Conservation (phyloP, 2,888 invertebrate species). For the Romanomermis culicivorax region DNA sequence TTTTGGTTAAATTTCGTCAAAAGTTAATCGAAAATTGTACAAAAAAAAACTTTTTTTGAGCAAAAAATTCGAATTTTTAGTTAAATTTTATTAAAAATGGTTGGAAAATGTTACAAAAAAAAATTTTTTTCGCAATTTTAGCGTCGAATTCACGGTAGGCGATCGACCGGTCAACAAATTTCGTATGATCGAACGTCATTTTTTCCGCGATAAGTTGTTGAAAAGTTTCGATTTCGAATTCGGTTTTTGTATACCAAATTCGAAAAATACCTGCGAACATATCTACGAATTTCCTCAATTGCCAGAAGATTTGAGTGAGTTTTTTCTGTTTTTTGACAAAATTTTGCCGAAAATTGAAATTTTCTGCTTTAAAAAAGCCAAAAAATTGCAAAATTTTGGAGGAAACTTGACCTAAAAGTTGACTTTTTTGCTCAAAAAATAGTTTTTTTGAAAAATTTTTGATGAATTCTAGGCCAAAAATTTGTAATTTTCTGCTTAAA, state of each 20-base stretch:
- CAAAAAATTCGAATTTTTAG: no score
- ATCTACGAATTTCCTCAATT: constrained; percentile 92
- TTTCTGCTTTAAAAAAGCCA: not conserved
- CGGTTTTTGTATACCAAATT: constrained; percentile 94
- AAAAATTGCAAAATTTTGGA: no score
- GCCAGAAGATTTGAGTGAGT: constrained; percentile 59
- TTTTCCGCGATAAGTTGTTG: constrained; percentile 68
- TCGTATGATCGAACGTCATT: constrained; percentile 93
- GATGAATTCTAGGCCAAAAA: no score
- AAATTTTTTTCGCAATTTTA: constrained; percentile 30
- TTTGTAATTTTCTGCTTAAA: no score
- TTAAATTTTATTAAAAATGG: no score
- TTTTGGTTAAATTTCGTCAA: no score
- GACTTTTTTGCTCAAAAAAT: not conserved
- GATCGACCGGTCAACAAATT: constrained; percentile 71
- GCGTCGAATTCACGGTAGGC: constrained; percentile 89
- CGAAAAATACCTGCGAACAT: constrained; percentile 90
- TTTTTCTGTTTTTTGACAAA: no score
- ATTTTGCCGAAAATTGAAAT: not conserved
- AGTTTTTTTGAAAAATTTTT: no score
- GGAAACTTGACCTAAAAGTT: no score
- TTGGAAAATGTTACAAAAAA: no score
- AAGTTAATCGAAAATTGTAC: no score
- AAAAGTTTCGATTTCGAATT: constrained; percentile 99
- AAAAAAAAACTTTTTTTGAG: no score